Conservation (phyloP, 64 coral and sea anemone species). For the Catalaphyllia jardinei region DNA sequence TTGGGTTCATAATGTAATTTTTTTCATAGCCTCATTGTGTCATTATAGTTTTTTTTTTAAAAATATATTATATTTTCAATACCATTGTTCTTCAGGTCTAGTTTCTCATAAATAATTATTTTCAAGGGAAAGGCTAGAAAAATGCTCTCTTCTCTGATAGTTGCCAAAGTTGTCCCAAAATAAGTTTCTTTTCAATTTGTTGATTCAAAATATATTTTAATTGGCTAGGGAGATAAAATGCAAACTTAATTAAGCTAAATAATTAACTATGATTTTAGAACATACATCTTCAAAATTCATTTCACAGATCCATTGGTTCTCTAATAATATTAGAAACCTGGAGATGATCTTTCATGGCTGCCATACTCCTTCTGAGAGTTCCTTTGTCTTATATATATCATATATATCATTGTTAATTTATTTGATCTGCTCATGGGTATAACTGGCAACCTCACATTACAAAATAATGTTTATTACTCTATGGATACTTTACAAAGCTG, state of each 20-base stretch:
- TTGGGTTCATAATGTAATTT: background rate
- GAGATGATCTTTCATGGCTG: background rate
- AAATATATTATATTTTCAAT: no score
- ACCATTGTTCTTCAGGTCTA: no score
- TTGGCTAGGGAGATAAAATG: background rate
- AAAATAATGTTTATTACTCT: background rate
- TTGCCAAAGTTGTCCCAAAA: no score
- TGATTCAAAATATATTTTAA: background rate
- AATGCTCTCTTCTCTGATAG: no score
- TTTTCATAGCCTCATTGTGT: background rate
- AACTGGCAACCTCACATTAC: background rate
- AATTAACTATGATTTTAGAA: background rate
- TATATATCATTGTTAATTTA: background rate
- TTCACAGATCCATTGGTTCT: background rate
- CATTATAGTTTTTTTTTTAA: no score
- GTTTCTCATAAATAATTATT: no score
- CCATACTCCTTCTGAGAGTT: background rate
- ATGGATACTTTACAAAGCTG: background rate
- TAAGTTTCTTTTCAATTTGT: no score
- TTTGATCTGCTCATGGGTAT: background rate
- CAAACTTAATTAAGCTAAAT: background rate
- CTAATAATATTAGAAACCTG: background rate
- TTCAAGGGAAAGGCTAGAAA: no score
- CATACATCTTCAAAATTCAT: background rate
- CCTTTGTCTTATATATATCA: background rate